Base-by-base conservation (phyloP, 1,140 invertebrate species). In the Rhyacophila brunnea region DNA sequence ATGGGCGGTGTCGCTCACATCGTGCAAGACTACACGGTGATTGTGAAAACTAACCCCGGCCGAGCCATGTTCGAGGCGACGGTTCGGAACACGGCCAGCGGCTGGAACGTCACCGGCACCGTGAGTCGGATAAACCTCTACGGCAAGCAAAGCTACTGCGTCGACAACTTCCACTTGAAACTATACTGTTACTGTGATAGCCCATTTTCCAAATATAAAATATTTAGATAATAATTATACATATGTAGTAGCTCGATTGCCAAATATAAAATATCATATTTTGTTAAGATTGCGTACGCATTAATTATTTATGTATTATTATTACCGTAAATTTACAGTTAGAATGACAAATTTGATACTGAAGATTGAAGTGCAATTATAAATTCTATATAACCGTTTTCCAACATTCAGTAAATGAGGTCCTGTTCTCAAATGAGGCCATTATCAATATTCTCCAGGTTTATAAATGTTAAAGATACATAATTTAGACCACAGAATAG, bases 81-180 rank as follows among this genome's bases (percentile, higher is more conserved):
- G 0, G 73, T 91, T 0, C 77, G 82, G 1, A 71, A 79, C 1
- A 64, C 71, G 4, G 61, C 64, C 53, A 69, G 67, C 4, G 69
- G 76, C 5, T 82, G 68, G 64, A 72, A 77, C 4, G 67, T 87
- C 0, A 80, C 83, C 0, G 88, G 88, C 1, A 82, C 84, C 1
- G 80, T 92, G 17, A 92, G 90, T 67, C 79, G 91, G 18, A 78
- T 92, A n/a, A 93, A 93, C 71, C 68, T 87, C n/a, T 93, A 92
- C 64, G 88, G 87, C 4, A 83, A 83, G 53, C 89, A 92, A 71
- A 91, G 90, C 72, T 78, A 77, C 60, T 94, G 91, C 68, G 81
- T 93, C 18, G 79, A 85, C 48, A 83, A 91, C 66, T 87, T 85
- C 64, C 79, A 83, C 64, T 75, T 92, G 19, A 88, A 91, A 68